A percentile compares a stretch with the other conserved stretches of the same genome.
Conservation (phyloP, 2,113 vertebrate species). For the Panurus biarmicus region DNA sequence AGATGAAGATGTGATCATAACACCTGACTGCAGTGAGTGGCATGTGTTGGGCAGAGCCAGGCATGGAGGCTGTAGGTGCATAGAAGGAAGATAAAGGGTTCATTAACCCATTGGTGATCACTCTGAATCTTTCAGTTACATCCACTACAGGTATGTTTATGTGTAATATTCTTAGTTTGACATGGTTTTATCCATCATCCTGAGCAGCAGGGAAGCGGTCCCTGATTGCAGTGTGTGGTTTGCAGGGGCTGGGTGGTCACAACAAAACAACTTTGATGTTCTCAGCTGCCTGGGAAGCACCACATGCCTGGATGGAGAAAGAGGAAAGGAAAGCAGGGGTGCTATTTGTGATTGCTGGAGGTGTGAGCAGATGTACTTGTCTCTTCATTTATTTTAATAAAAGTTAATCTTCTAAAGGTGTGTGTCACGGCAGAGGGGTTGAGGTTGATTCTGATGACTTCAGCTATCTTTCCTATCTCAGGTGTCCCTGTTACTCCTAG, state of each 20-base stretch:
- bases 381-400: background rate
- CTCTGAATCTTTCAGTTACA: background rate
- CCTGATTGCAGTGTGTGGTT: background rate
- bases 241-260: background rate
- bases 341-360: background rate
- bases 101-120: background rate
- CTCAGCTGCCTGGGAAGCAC: background rate
- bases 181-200: background rate
- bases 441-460: background rate
- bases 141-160: rapidly evolving
- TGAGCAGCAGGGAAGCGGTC: background rate
- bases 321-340: background rate
- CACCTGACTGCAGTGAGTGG: background rate
- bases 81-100: background rate
- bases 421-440: background rate
- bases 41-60: background rate
- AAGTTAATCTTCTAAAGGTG: background rate
- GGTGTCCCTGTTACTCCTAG: background rate
- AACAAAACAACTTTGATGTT: background rate
- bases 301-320: rapidly evolving
- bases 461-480: background rate
- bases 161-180: rapidly evolving
- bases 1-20: background rate
- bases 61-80: background rate
- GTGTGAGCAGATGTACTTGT: background rate